Conservation (phyloP, 2,888 invertebrate species). For the Mesorhabditis spiculigera region DNA sequence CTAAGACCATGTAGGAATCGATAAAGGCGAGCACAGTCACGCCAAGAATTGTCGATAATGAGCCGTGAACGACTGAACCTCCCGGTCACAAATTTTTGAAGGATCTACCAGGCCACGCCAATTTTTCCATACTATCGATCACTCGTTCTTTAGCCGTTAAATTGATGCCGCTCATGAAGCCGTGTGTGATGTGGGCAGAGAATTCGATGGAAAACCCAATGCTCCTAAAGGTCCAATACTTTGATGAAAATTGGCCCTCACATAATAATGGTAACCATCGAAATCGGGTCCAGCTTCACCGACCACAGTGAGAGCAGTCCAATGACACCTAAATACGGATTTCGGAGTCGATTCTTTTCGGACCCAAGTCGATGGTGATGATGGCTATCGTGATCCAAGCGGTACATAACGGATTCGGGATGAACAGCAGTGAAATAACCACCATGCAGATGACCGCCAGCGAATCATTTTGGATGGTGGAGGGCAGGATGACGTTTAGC, state of each 20-base stretch:
- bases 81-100: neutral
- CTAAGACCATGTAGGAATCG: constrained; percentile 78
- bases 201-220: constrained; percentile 54
- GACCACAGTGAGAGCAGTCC: constrained; percentile 94
- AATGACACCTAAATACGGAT: constrained; percentile 69
- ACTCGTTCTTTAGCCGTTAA: constrained; percentile 69
- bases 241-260: constrained; percentile 53
- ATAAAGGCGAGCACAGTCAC: constrained; percentile 81
- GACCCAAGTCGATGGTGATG: constrained; percentile 65
- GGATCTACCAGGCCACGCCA: constrained; percentile 55
- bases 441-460: constrained; percentile 78
- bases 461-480: constrained; percentile 55
- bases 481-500: constrained; percentile 54
- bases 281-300: constrained; percentile 77
- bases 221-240: constrained; percentile 62
- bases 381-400: constrained; percentile 86
- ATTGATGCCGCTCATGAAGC: constrained; percentile 75
- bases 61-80: constrained; percentile 75
- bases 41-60: constrained; percentile 83
- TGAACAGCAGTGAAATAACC: constrained; percentile 86
- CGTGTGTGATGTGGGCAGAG: constrained; percentile 84
- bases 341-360: constrained; percentile 11
- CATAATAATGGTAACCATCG: constrained; percentile 94
- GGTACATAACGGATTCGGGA: constrained; percentile 86
- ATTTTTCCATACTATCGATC: constrained; percentile 54